Conservation (phyloP, 2,113 vertebrate species). For the Stictonetta naevosa region DNA sequence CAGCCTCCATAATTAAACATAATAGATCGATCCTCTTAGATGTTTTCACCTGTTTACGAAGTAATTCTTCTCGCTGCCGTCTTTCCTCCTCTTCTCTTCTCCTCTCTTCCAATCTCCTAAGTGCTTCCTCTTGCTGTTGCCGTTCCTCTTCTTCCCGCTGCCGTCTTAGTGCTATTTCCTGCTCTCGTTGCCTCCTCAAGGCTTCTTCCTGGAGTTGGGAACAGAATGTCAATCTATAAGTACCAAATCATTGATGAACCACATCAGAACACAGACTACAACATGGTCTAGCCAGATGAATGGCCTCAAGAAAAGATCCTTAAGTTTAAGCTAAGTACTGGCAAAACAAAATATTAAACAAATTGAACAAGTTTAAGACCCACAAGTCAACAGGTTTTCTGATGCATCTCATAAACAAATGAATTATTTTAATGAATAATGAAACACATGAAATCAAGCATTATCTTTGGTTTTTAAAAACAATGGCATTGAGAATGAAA, state of each 20-base stretch:
- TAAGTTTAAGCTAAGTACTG: neutral
- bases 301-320: neutral
- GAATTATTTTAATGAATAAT: neutral
- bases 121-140: constrained; percentile 91
- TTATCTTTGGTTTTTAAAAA: neutral
- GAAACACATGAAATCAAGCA: neutral
- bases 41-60: constrained; percentile 89
- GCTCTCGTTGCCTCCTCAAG: constrained; percentile 77
- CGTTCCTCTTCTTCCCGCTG: constrained; percentile 94
- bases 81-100: constrained; percentile 93
- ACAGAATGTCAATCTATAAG: neutral
- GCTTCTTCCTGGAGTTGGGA: constrained; percentile 79
- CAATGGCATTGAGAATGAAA: neutral
- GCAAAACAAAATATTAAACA: neutral
- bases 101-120: constrained; percentile 88
- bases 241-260: neutral
- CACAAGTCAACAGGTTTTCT: neutral
- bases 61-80: constrained; percentile 88
- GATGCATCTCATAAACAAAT: neutral
- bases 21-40: neutral
- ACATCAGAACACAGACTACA: constrained; percentile 37
- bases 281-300: neutral
- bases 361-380: neutral
- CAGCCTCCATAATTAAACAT: neutral
- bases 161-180: constrained; percentile 91